Base-by-base conservation (phyloP, 2,113 vertebrate species). In the Craseonycteris thonglongyai region DNA sequence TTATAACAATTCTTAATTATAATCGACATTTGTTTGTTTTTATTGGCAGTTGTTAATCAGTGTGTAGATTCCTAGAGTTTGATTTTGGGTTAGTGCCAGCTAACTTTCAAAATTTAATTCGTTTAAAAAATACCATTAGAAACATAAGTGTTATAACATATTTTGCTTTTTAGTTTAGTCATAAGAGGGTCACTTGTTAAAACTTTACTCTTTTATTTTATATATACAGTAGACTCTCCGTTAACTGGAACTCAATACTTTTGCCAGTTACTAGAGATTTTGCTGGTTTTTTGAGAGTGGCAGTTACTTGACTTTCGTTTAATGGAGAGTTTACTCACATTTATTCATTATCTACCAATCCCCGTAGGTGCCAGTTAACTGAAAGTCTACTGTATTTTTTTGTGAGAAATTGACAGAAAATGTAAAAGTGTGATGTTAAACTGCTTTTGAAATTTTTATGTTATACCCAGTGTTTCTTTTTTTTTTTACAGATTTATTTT, bases 1-100 rank as follows among this genome's bases (percentile, higher is more conserved):
- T 92, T 74, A 76, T 72, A 88, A 33, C 6, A 74, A 10, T 95
- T 97, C 33, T 83, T 93, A 72, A 45, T 94, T 90, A 38, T 75
- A 69, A 18, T 66, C 42, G 72, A 59, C 13, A 4, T 92, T 45
- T 75, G 71, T 76, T 88, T 94, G 35, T 42, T 66, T 94, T 91
- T 80, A 61, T 47, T 75, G 42, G 4, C 59, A 84, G 21, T 88
- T 78, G 49, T 40, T 94, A 80, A 65, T 91, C 15, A 68, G 21
- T 54, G 2, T 33, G 19, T 88, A 22, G 9, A 22, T 84, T 82
- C 88, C 68, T 86, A 54, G 68, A 72, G 35, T 80, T 95, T 93
- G 83, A 61, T 49, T 83, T 83, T 63, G 33, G 30, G 12, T 95
- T 8, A 54, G 7, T 95, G 66, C 40, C 15, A 81, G 6, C 19